Base-by-base conservation (phyloP, 1,140 invertebrate species). In the Drosophila pseudoananassae region DNA sequence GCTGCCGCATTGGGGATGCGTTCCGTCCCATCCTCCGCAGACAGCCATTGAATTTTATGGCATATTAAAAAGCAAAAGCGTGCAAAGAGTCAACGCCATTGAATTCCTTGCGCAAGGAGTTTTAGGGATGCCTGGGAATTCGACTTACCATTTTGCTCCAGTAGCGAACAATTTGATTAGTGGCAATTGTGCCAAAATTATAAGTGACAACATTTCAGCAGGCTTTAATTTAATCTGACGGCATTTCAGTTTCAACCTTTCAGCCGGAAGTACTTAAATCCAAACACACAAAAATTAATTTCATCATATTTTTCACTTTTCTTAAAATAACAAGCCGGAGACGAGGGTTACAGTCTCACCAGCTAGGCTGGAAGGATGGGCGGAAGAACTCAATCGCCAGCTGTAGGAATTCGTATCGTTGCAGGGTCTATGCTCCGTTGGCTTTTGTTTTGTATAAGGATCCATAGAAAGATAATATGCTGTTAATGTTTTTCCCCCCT, bases 221-320 rank as follows among this genome's bases (percentile, higher is more conserved):
- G 54, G 81, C 82, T 85, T 87, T 87, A 85, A 85, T 85, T 85
- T 85, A 85, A 85, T 85, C 81, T 68, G 57, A 64, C 64, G 60
- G 64, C 78, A 57, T 85, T 85, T 87, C 64, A 64, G 58, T 76
- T 76, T 78, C 66, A 83, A 80, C 70, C 72, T 84, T 85, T 84
- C 68, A 66, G 25, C 61, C 68, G 55, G 46, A 66, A 60, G 63
- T 61, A 57, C 56, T 76, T 56, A 81, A 71, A 60, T 81, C 79
- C 72, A 56, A 77, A 82, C 76, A 88, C 83, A 82, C 83, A 88
- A 82, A 87, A 87, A 88, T 87, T 87, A 87, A 87, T 87, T 87
- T 71, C 75, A 82, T 83, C 83, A 87, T 87, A 87, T 87, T 87
- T 87, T 87, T 87, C 82, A 87, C 69, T 84, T 84, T 82, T 54